Evolutionary conservation across 2,113 vertebrate genomes (phyloP), one percentile per base, ranked within the genome.

Genomic region (Lepidiolamprologus cunningtoni): DNA sequence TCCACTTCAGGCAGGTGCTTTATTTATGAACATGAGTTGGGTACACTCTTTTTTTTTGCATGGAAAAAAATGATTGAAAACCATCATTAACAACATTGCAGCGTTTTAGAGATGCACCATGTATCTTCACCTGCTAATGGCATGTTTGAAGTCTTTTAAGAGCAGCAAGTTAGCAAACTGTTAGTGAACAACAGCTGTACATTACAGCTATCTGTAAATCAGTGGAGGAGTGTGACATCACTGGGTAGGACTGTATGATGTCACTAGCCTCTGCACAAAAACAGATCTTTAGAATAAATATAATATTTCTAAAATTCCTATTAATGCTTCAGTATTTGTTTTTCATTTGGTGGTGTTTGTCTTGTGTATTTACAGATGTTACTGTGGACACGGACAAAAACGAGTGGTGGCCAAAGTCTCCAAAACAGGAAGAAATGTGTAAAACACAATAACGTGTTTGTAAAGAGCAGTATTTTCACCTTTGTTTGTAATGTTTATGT

Each of bases 371-470:
- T 89, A 11, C 86, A 93, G 91, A 58, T 86, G 79, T 80, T 54
- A 87, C 58, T 82, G 61, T 35, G 4, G 81, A 86, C 21, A 66
- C 28, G 3, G 79, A 86, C 26, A 66, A 5, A 1, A 84, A 78
- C 4, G 81, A 89, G 7, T 66, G 52, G 86, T 92, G 86, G 90
- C 87, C 88, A 21, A 7, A 8, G 47, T 94, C 93, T 80, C 94
- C 94, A 5, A 94, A 87, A 9, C 53, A 90, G 12, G 89, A 93
- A 2, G 89, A 95, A 0, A 90, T 93, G 76, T 96, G 94, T 37
- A 94, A 90, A 66, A 78, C 81, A 2, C 95, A 96, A 47, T 96
- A 61, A 92, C 19, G 5, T 2, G 2, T 68, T 9, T 16, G 35
- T 23, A 6, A 8, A 8, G 58, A 83, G 71, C 47, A 85, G 57